A percentile compares a stretch with the other conserved stretches of the same genome.
These are phyloP conservation scores for Rhingia rostrata DNA, from an alignment of 2,888 invertebrate genomes.

Conservation along the genomic window DNA sequence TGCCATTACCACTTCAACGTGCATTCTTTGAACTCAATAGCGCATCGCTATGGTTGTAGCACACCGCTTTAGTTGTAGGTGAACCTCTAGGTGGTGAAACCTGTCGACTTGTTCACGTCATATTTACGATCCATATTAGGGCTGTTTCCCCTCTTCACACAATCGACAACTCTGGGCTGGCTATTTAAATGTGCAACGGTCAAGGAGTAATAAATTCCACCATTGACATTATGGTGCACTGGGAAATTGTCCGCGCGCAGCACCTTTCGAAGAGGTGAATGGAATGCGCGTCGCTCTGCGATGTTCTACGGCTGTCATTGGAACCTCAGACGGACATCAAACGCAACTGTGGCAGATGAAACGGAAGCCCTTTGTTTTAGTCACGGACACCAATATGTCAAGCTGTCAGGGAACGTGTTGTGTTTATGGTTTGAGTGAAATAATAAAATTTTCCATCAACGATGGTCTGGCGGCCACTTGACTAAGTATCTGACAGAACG, in stretches of 20 bases:
- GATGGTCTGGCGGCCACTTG: background rate
- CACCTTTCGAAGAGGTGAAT: conserved; percentile 30
- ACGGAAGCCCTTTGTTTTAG: conserved; percentile 67
- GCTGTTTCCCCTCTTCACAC: background rate
- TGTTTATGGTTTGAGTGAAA: conserved; percentile 70
- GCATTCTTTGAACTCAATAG: conserved; percentile 21
- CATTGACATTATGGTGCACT: conserved; percentile 33
- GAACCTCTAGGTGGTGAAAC: conserved; percentile 37
- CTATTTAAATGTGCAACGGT: conserved; percentile 43
- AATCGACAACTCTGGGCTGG: background rate
- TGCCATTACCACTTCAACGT: conserved; percentile 26
- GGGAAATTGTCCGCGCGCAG: conserved; percentile 26
- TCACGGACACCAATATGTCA: conserved; percentile 69
- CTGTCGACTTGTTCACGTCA: conserved; percentile 39
- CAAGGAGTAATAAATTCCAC: conserved; percentile 60
- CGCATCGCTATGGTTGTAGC: background rate
- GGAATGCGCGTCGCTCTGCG: too few relatives aligned
- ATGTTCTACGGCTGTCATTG: conserved; percentile 31
- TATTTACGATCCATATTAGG: conserved; percentile 50
- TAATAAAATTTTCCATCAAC: conserved; percentile 65
- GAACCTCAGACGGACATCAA: conserved; percentile 37
- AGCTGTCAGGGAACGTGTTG: conserved; percentile 64
- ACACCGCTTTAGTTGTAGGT: conserved; percentile 21
- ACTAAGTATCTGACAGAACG: conserved; percentile 25
- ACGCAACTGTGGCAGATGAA: conserved; percentile 29